Base-by-base conservation (phyloP, 2,888 invertebrate genomes). In the Dasypogon diadema region DNA sequence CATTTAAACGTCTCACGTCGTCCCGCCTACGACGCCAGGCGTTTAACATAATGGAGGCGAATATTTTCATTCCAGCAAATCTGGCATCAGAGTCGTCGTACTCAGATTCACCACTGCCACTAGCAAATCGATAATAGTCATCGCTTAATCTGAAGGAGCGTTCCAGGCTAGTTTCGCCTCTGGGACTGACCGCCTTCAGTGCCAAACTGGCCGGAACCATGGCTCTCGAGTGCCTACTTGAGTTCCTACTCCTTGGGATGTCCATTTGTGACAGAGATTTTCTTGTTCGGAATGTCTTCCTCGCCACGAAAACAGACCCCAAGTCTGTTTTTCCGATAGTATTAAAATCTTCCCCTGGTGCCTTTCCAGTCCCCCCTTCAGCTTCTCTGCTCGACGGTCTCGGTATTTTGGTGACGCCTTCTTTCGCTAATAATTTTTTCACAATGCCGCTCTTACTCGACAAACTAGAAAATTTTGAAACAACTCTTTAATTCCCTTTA, bases 231-330 rank as follows among this genome's bases (percentile, higher is more conserved):
- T 60, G 16, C 16, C 37, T 4, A 30, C 16, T 58, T 14, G 14
- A 12, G 2, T 51, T 65, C 14, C 55, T 76, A 6, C 81, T 79
- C 14, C 82, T 81, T 74, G 81, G 82, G 26, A 85, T 81, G 73
- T 85, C 85, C 81, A 84, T 84, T 79, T 84, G 84, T 0, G 85
- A 84, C 0, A 81, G 74, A 0, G 85, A 84, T 54, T 84, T 85
- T 12, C 82, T 80, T 3, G 81, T 79, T 0, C 79, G 81, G 70
- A 60, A 73, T n/a, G 34, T 10, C 30, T 54, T 34, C 24, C 46
- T 68, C 8, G 65, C 65, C 12, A 42, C 18, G n/a, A n/a, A n/a
- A 1, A 21, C 21, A n/a, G 34, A 30, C 3, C 2, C 6, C 3
- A 68, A 22, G 5, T 22, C 48, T 24, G 21, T 48, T 5, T 2